Evolutionary conservation across 2,113 vertebrate genomes (phyloP), one percentile per base, ranked within the genome.

Genomic region (Amblyornis subalaris): DNA sequence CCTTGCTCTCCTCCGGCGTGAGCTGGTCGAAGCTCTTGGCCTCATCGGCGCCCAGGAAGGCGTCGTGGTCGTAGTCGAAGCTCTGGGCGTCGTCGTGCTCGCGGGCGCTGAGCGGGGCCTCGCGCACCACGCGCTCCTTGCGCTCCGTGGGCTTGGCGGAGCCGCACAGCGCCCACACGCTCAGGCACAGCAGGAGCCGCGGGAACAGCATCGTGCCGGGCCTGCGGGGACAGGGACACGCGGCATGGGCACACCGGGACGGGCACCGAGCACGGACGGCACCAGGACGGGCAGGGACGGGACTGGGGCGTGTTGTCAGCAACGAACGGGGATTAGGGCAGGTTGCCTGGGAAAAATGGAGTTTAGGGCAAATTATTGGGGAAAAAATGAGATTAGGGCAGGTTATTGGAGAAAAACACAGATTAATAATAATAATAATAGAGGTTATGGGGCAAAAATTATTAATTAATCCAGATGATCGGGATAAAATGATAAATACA

Each of bases 31-130:
- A 99, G 28, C 98, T 98, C 81, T 99, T 98, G 60, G 99, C 99
- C 65, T 99, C 98, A 1, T 99, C 98, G 0, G 98, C 97, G 1
- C 99, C 99, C 69, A 99, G 97, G 85, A 99, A 99, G 20, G 99
- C 99, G 45, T 99, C 99, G 5, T 99, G 99, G 97, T 99, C 99
- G n/a, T 99, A 99, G 88, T 99, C 99, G 62, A 99, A 99, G 95
- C 94, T 99, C 84, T 99, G 95, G 1, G 96, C 91, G 16, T 99
- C 99, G 8, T 99, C 98, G 7, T 99, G 99, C 38, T 98, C 95
- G 21, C 98, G 98, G 53, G 97, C 86, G 13, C 98, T 99, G 38
- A 99, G 98, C 18, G 98, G 98, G 6, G 98, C 95, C 13, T 99
- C 98, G 3, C 98, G 98, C 89, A 98, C 98, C 5, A 99, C 97